Evolutionary conservation across 2,113 vertebrate species (phyloP), one percentile per base, ranked within the genome.

Genomic region (Lamprotornis superbus): DNA sequence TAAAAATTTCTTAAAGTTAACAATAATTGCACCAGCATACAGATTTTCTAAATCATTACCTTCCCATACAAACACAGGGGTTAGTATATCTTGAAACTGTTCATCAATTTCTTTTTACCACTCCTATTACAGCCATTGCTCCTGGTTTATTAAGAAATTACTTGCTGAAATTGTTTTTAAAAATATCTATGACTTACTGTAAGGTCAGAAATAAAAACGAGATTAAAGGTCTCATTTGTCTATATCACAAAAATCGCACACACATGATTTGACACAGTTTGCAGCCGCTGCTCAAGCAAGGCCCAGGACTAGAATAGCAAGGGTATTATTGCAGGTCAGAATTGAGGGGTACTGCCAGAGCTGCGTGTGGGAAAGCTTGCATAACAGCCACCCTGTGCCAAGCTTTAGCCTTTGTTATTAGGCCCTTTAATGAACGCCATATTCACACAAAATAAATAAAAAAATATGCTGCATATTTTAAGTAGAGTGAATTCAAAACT

Each of bases 31-130:
- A 97, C 91, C 77, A 91, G 95, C 93, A 87, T 46, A 74, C 3
- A 93, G 95, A 95, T 97, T 97, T 97, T 97, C 96, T 83, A 97
- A 97, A 96, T 95, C 97, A 95, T 97, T 97, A 95, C 89, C 91
- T 97, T 87, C 81, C 96, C 93, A 83, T 80, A 96, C 95, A 97
- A 97, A 97, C 95, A 94, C 33, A 71, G 60, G 39, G 68, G 1
- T 55, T n/a, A 27, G 13, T 67, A 25, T 33, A 53, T 90, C 79
- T 74, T 46, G 28, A 87, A 92, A 93, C 22, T 87, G 85, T 78
- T 86, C 60, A 87, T 93, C 76, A 22, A 50, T 86, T 93, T 74
- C 63, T 80, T 92, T 94, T 83, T 77, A 74, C 55, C 67, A 49
- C 83, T 83, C 15, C 55, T 37, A 56, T 67, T 87, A 89, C 60